Evolutionary conservation across 2,797 vertebrate species (phyloP).

Genomic region (Microcaecilia unicolor): DNA sequence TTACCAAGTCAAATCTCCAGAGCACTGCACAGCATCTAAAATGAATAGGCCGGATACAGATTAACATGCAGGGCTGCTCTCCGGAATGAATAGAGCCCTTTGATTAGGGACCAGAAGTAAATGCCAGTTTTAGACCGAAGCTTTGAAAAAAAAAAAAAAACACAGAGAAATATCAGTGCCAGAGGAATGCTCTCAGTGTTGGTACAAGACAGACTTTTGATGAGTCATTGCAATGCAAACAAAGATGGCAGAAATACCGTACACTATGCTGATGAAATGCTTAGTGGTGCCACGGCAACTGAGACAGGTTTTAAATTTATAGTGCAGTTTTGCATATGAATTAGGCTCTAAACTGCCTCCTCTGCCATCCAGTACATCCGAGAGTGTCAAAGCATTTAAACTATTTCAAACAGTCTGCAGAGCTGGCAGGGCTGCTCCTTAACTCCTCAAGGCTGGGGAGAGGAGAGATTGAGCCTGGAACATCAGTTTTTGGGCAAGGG

Average conservation of each 20-base stretch:
- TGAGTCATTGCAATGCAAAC: constrained; percentile 75
- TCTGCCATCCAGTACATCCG: constrained; percentile 50
- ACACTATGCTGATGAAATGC: constrained; percentile 54
- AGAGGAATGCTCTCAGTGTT: constrained; percentile 65
- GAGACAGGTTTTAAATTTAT: constrained; percentile 54
- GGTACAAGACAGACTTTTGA: constrained; percentile 72
- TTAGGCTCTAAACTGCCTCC: constrained; percentile 53
- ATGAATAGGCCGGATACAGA: constrained; percentile 67
- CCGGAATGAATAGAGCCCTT: constrained; percentile 67
- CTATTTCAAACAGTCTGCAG: constrained; percentile 64
- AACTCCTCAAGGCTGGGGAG: constrained; percentile 32
- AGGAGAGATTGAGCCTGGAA: neutral
- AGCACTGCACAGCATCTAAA: constrained; percentile 58
- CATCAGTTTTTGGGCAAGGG: too few species aligned
- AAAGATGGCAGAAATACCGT: constrained; percentile 72
- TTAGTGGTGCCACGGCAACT: constrained; percentile 53
- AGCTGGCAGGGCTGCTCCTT: constrained; percentile 42
- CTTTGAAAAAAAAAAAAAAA: constrained; percentile 46
- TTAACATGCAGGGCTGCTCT: constrained; percentile 57
- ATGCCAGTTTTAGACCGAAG: constrained; percentile 59
- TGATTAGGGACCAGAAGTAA: constrained; percentile 58
- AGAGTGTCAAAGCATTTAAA: constrained; percentile 62
- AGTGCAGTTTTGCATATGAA: constrained; percentile 62
- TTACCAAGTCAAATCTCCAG: constrained; percentile 55
- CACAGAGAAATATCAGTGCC: constrained; percentile 53